A percentile compares a stretch with the other conserved stretches of the same genome.
These are phyloP conservation scores for Hololepta plana DNA, from an alignment of 2,888 invertebrate species.

Conservation along the genomic window DNA sequence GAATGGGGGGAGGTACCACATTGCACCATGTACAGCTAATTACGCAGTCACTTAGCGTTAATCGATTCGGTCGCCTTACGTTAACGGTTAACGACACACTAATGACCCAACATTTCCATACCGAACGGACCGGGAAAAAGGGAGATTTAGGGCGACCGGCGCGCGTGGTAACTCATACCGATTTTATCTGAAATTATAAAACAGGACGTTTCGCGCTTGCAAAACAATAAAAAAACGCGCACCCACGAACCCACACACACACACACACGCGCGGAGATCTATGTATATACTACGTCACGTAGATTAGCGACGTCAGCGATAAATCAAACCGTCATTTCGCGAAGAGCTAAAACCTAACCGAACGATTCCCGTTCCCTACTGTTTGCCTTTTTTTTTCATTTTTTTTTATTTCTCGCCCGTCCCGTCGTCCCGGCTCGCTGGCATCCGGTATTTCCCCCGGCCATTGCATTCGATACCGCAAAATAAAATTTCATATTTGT, in stretches of 20 bases:
- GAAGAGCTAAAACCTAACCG: no score
- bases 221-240: conserved; percentile 31
- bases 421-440: conserved; percentile 8
- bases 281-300: conserved; percentile 28
- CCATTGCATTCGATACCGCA: conserved; percentile 25
- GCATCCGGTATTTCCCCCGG: conserved; percentile 10
- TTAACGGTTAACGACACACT: conserved; percentile 32
- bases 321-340: conserved; percentile 30
- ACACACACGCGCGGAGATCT: no score
- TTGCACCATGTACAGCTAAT: conserved; percentile 29
- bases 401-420: no score
- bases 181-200: conserved; percentile 29
- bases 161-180: conserved; percentile 25
- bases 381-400: no score
- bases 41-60: conserved; percentile 33
- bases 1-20: conserved; percentile 9
- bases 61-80: conserved; percentile 32
- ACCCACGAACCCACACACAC: no score
- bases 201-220: conserved; percentile 25
- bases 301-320: conserved; percentile 30
- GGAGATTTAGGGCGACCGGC: conserved; percentile 15
- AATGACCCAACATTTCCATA: conserved; percentile 30
- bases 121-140: conserved; percentile 10
- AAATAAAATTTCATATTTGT: conserved; percentile 27
- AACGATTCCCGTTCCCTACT: no score